phyloP scores from a whole-genome alignment of 2,888 invertebrate genomes.

The Chymomyza procnemis region DNA sequence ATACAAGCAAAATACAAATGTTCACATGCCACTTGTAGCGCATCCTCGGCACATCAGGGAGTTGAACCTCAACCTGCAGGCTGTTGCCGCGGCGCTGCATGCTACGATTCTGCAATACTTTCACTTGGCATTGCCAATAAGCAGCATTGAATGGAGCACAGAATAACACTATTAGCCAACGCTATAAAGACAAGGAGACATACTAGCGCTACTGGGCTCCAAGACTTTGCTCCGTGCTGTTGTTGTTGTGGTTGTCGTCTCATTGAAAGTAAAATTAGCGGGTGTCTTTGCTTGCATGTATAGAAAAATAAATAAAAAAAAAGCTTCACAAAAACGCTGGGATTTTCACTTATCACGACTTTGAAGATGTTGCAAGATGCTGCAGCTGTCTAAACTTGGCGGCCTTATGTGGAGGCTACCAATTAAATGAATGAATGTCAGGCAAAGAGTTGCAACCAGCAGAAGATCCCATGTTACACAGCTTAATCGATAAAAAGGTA shows the following conservation, averaged over 20 bases:
- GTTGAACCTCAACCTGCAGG: constrained; percentile 1
- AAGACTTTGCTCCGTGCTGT: background rate
- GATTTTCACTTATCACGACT: constrained; percentile 50
- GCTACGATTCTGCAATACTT: constrained; percentile 33
- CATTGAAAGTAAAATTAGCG: constrained; percentile 51
- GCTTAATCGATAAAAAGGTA: background rate
- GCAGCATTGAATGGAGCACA: constrained; percentile 55
- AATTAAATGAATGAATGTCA: background rate
- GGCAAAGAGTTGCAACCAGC: background rate
- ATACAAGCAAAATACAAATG: constrained; percentile 47
- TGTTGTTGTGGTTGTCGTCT: background rate
- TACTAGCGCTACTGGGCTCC: constrained; percentile 29
- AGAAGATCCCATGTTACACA: background rate
- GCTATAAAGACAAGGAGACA: background rate
- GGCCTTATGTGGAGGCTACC: background rate
- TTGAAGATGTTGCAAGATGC: background rate
- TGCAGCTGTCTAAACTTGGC: background rate
- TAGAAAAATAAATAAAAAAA: constrained; percentile 19
- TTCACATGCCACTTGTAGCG: constrained; percentile 33
- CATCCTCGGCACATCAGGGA: constrained; percentile 22
- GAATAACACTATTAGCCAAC: constrained; percentile 47
- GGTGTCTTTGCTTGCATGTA: constrained; percentile 16
- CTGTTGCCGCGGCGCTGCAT: no score
- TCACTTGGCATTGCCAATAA: constrained; percentile 1
- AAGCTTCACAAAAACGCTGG: constrained; percentile 15